A percentile compares a stretch with the other conserved stretches of the same genome.
Evolutionary conservation across 37 sponge, comb jelly and placozoan species (phyloP).

Genomic region (Geodia barretti): DNA sequence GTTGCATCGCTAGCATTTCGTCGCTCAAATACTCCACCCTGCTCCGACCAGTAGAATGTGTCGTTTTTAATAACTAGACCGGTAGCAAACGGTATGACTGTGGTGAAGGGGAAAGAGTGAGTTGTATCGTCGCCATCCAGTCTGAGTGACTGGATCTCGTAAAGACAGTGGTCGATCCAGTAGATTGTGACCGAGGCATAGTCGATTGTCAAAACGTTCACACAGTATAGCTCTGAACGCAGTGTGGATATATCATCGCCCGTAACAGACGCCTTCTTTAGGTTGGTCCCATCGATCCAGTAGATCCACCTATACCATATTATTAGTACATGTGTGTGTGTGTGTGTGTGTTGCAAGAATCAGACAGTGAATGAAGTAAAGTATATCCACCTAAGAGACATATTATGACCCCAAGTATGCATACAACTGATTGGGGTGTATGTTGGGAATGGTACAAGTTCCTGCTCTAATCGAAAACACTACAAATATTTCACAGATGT

Average conservation of each 20-base stretch:
- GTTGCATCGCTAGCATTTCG: no score
- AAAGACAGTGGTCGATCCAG: conserved; percentile 22
- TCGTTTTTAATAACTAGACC: conserved; percentile 4
- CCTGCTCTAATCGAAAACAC: no score
- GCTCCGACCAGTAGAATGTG: conserved; percentile 26
- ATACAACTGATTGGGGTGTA: no score
- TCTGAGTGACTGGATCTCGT: background rate
- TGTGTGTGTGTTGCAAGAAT: no score
- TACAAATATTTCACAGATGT: no score
- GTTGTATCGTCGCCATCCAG: conserved; percentile 4
- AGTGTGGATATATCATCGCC: conserved; percentile 7
- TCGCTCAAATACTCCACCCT: background rate
- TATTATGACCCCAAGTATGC: no score
- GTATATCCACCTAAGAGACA: no score
- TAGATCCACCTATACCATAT: conserved; percentile 31
- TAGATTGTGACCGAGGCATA: conserved; percentile 9
- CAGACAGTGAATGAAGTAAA: no score
- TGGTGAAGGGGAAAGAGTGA: background rate
- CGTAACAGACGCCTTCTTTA: conserved; percentile 16
- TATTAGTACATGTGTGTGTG: no score
- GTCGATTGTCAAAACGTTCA: conserved; percentile 3
- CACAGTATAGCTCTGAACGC: background rate
- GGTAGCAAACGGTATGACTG: background rate
- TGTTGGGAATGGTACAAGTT: no score
- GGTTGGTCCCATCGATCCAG: conserved; percentile 9